Evolutionary conservation across 2,797 vertebrate species (phyloP), one percentile per base, ranked within the genome.

Genomic region (Tapera naevia): DNA sequence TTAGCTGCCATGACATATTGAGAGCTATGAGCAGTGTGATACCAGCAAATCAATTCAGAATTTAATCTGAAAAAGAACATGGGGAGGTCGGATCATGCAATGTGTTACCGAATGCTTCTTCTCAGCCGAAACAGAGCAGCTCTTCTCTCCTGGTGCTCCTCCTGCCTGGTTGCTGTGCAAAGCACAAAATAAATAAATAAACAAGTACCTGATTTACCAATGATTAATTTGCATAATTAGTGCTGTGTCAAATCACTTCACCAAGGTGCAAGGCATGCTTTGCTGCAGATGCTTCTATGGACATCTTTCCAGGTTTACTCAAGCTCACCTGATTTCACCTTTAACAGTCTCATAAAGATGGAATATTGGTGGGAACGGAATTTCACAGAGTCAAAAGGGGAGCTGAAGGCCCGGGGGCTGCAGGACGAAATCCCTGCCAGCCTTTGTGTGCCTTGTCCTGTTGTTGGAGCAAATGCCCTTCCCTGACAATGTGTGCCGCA

Each of bases 221-320:
- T 80, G 92, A 95, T 89, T 96, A 94, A 92, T 97, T 95, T 97
- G 86, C 94, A 83, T 87, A 89, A 86, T 96, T 88, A 83, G 87
- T 7, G 22, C 69, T 23, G 73, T 60, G 85, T 88, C 61, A 58
- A 60, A 78, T 91, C 72, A 18, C 84, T 71, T 67, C 35, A 13
- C 48, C 2, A 6, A 83, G 90, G 88, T 53, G 90, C 70, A 24
- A 90, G 80, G 48, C 41, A 6, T 7, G 1, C 87, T 90, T 30
- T 43, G 58, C 66, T 18, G 48, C 24, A 33, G n/a, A 22, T 33
- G 76, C 37, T 71, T 41, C 46, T 11, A 1, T 1, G 41, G 91
- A 41, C 15, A 13, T 17, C 61, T 53, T 46, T 1, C 1, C 32
- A 11, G 57, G 35, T 46, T 72, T 73, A 18, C 83, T 33, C 27